These are phyloP conservation scores for Lycodopsis pacificus DNA, from an alignment of 2,797 vertebrate species.

Conservation along the genomic window DNA sequence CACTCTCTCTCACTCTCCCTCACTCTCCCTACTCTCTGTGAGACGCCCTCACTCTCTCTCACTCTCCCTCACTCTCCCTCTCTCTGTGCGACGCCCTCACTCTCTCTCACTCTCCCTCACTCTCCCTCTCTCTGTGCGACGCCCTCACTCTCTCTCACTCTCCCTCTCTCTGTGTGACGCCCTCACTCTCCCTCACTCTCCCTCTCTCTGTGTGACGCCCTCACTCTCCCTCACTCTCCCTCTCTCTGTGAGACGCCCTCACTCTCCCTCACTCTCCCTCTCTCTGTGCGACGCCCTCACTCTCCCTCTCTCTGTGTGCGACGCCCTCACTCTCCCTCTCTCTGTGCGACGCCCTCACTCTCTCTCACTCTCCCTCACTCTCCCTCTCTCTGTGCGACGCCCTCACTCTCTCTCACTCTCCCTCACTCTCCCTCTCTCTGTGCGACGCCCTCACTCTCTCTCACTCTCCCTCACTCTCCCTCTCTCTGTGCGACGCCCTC, in stretches of 20 bases:
- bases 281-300: not conserved
- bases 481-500: too few relatives aligned
- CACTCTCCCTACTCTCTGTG: not conserved
- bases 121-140: too few relatives aligned
- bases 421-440: too few relatives aligned
- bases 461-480: too few relatives aligned
- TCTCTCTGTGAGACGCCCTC: not conserved
- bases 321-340: not conserved
- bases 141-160: too few relatives aligned
- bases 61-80: not conserved
- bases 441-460: too few relatives aligned
- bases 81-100: not conserved
- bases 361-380: not conserved
- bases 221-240: not conserved
- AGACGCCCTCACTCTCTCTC: not conserved
- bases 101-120: too few relatives aligned
- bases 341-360: not conserved
- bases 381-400: too few relatives aligned
- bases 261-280: not conserved
- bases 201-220: not conserved
- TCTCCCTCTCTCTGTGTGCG: not conserved
- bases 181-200: too few relatives aligned
- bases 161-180: not conserved
- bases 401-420: too few relatives aligned
- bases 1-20: not conserved